Evolutionary conservation across 2,888 invertebrate genomes (phyloP).

Genomic region (Tortricodes alternella): DNA sequence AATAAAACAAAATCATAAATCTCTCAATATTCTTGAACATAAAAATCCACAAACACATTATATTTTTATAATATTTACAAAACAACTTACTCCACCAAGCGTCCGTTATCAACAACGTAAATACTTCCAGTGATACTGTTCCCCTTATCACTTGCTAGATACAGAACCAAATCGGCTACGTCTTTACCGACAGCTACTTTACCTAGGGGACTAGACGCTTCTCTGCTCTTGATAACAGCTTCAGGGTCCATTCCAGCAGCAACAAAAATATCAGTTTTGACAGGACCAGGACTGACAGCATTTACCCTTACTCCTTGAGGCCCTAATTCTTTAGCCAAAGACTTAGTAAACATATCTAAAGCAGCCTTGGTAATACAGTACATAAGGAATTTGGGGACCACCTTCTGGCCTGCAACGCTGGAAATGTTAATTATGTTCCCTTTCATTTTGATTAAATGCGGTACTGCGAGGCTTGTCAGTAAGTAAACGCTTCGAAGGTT

Average conservation of each 20-base stretch:
- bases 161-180: conserved; percentile 90
- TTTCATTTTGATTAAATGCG: conserved; percentile 86
- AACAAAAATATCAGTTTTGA: conserved; percentile 88
- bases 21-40: too few relatives aligned
- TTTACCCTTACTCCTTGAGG: conserved; percentile 88
- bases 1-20: too few relatives aligned
- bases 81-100: conserved; percentile 8
- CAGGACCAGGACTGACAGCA: conserved; percentile 92
- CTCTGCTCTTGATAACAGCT: conserved; percentile 88
- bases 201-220: conserved; percentile 80
- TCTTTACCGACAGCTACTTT: conserved; percentile 88
- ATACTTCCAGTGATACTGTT: conserved; percentile 29
- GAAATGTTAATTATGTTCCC: conserved; percentile 93
- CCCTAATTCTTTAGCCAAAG: conserved; percentile 89
- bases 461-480: conserved; percentile 88
- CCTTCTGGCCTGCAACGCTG: conserved; percentile 89
- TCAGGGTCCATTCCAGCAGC: conserved; percentile 86
- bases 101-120: conserved; percentile 30
- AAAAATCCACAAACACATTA: neutral
- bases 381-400: conserved; percentile 89
- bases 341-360: conserved; percentile 92
- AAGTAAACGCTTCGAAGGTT: conserved; percentile 88
- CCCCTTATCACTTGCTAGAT: conserved; percentile 86
- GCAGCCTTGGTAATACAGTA: conserved; percentile 93
- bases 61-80: neutral